phyloP scores from a whole-genome alignment of 2,113 vertebrate species.

The Lepisosteus osseus region DNA sequence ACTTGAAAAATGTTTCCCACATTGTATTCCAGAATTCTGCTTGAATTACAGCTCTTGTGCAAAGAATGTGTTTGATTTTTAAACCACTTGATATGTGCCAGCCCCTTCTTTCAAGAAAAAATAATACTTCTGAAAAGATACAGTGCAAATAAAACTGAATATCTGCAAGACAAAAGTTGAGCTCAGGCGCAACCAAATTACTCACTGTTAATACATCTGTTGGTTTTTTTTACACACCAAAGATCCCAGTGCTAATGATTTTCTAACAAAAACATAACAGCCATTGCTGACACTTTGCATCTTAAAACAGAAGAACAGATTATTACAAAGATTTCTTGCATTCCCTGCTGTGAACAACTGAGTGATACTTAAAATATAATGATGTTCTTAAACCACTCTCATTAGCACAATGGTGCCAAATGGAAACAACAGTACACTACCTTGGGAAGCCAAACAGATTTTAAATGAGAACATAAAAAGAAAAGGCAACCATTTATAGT shows the following conservation, averaged over 20 bases:
- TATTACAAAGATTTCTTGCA: conserved; percentile 65
- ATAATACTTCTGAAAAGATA: conserved; percentile 71
- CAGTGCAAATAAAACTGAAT: conserved; percentile 73
- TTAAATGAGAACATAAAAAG: conserved; percentile 67
- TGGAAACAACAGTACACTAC: conserved; percentile 63
- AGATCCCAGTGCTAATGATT: conserved; percentile 67
- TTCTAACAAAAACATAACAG: conserved; percentile 66
- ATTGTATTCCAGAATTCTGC: conserved; percentile 74
- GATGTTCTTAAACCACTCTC: conserved; percentile 73
- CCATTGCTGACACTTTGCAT: conserved; percentile 71
- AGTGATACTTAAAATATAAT: conserved; percentile 81
- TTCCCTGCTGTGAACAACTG: conserved; percentile 70
- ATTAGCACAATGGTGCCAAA: conserved; percentile 62
- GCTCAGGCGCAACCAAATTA: conserved; percentile 76
- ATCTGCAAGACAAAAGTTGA: conserved; percentile 63
- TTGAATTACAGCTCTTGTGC: conserved; percentile 60
- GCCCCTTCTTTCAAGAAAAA: conserved; percentile 72
- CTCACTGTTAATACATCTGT: conserved; percentile 66
- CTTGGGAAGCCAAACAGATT: conserved; percentile 68
- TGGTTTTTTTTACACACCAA: conserved; percentile 36
- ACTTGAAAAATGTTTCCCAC: conserved; percentile 68
- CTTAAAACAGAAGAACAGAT: conserved; percentile 72
- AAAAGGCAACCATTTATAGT: conserved; percentile 54
- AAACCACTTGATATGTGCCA: conserved; percentile 75
- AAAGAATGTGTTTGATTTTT: conserved; percentile 71